Percentiles rank a stretch among this genome's conserved stretches.
Evolutionary conservation across 2,888 invertebrate species (phyloP).

Genomic region (Tenthredo amoena): DNA sequence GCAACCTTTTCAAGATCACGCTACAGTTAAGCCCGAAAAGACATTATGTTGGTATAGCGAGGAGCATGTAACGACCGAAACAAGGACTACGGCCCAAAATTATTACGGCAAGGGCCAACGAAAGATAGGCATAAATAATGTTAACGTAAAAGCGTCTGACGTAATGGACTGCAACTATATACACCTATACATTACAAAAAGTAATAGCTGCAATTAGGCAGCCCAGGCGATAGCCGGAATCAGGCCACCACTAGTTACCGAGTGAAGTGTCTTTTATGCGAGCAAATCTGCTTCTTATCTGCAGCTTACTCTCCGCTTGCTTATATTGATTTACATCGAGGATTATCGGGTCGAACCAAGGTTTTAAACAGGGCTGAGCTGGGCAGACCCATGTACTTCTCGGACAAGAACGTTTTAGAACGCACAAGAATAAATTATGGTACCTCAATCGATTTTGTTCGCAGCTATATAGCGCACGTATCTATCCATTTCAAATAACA

Average conservation of each 20-base stretch:
- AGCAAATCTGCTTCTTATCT: conserved; percentile 44
- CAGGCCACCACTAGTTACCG: background rate
- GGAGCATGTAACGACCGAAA: background rate
- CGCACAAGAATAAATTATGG: conserved; percentile 27
- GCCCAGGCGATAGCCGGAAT: conserved; percentile 16
- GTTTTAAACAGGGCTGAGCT: background rate
- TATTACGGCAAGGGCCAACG: conserved; percentile 7
- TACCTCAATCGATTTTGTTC: conserved; percentile 1
- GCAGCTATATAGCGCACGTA: background rate
- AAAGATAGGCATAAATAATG: conserved; percentile 10
- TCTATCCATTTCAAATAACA: background rate
- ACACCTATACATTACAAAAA: background rate
- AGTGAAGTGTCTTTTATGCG: conserved; percentile 19
- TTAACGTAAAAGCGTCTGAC: conserved; percentile 14
- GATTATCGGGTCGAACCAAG: conserved; percentile 28
- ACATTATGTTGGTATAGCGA: conserved; percentile 17
- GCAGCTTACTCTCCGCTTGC: conserved; percentile 16
- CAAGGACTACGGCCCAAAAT: conserved; percentile 11
- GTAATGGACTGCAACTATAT: conserved; percentile 19
- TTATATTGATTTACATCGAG: conserved; percentile 41
- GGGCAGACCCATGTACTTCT: conserved; percentile 8
- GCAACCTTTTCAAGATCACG: conserved; percentile 15
- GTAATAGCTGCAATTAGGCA: conserved; percentile 33
- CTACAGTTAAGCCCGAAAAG: background rate
- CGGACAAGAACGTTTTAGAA: conserved; percentile 21